Conservation (phyloP, 2,888 invertebrate genomes). For the Tyria jacobaeae region DNA sequence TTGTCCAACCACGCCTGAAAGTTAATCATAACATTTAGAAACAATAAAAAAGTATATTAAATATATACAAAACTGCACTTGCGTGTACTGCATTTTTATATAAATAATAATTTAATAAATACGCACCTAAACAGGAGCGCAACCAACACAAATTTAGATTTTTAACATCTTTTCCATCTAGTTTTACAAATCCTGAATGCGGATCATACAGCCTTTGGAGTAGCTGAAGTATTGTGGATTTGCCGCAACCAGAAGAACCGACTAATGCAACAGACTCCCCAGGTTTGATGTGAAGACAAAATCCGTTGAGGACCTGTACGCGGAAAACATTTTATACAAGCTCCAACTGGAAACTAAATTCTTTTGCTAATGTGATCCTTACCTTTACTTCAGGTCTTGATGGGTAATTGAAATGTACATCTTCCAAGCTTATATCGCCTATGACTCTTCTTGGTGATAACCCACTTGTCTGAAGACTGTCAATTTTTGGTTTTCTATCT, state of each 20-base stretch:
- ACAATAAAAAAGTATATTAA: background rate
- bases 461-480: constrained; percentile 88
- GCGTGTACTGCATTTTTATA: background rate
- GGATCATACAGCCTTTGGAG: constrained; percentile 92
- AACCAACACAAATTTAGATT: constrained; percentile 91
- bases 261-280: constrained; percentile 92
- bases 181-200: constrained; percentile 81
- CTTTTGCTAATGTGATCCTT: constrained; percentile 7
- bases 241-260: constrained; percentile 93
- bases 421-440: constrained; percentile 90
- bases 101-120: background rate
- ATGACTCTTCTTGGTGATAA: constrained; percentile 84
- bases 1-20: constrained; percentile 92
- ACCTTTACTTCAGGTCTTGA: constrained; percentile 91
- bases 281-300: constrained; percentile 87
- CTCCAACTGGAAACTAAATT: background rate
- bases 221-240: constrained; percentile 92
- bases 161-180: constrained; percentile 89
- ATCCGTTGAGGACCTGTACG: constrained; percentile 88
- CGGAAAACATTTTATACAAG: constrained; percentile 23
- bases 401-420: constrained; percentile 92
- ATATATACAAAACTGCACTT: no score
- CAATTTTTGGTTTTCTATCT: constrained; percentile 90
- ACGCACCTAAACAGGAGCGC: constrained; percentile 89
- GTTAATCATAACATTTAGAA: constrained; percentile 7